Evolutionary conservation across 2,888 invertebrate species (phyloP).

Genomic region (Agriotes lineatus): DNA sequence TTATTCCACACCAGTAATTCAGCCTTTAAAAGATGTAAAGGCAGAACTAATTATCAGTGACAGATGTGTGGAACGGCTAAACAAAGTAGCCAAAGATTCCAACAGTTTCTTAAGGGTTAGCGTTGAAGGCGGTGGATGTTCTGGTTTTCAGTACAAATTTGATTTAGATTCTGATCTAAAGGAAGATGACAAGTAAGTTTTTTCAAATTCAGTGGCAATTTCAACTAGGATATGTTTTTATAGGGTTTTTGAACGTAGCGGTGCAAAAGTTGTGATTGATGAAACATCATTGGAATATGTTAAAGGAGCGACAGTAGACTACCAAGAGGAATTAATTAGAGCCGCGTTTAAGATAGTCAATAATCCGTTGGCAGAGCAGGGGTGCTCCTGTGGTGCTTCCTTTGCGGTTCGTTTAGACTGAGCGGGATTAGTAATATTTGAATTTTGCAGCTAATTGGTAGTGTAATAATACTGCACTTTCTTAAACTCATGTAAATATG

Average conservation of each 20-base stretch:
- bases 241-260: conserved; percentile 82
- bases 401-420: conserved; percentile 88
- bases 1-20: conserved; percentile 43
- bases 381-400: conserved; percentile 98
- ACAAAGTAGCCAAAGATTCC: conserved; percentile 75
- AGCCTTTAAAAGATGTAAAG: conserved; percentile 62
- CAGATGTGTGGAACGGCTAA: conserved; percentile 78
- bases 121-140: conserved; percentile 99
- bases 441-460: too few relatives aligned
- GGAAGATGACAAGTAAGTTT: conserved; percentile 81
- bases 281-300: conserved; percentile 91
- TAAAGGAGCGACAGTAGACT: conserved; percentile 94
- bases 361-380: conserved; percentile 96
- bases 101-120: conserved; percentile 80
- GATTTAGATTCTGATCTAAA: conserved; percentile 82
- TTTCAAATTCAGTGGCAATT: too few relatives aligned
- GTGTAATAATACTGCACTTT: too few relatives aligned
- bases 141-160: conserved; percentile 99
- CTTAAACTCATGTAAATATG: too few relatives aligned
- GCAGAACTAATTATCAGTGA: conserved; percentile 74
- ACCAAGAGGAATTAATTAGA: conserved; percentile 92
- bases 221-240: too few relatives aligned
- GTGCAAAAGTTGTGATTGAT: conserved; percentile 90
- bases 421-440: too few relatives aligned
- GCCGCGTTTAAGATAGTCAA: conserved; percentile 92